Evolutionary conservation across 30 jellyfish, hydroid and myxozoan genomes (phyloP).

Genomic region (Clytia hemisphaerica): DNA sequence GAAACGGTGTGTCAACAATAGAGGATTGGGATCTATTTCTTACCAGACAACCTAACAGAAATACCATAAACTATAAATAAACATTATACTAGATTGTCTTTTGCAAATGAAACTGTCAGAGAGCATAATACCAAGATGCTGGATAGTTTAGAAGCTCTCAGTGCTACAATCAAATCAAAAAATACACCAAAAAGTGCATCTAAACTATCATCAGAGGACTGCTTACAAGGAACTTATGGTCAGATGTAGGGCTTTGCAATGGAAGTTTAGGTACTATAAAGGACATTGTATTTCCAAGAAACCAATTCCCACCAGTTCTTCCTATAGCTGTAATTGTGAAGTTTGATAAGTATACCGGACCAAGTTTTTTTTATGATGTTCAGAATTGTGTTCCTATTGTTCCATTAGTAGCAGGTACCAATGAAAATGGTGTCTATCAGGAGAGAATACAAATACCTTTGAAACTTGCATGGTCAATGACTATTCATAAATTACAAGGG

Average conservation of each 20-base stretch:
- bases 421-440: background rate
- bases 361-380: background rate
- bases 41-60: slow-evolving; percentile 1
- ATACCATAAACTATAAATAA: too few relatives aligned
- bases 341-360: slow-evolving; percentile 31
- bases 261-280: slow-evolving; percentile 5
- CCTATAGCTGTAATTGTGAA: slow-evolving; percentile 40
- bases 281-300: slow-evolving; percentile 19
- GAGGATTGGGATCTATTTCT: background rate
- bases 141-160: too few relatives aligned
- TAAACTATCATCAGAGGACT: too few relatives aligned
- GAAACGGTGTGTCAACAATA: background rate
- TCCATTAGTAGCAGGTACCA: slow-evolving; percentile 6
- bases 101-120: too few relatives aligned
- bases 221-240: slow-evolving; percentile 25
- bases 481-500: slow-evolving; percentile 19
- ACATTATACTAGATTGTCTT: too few relatives aligned
- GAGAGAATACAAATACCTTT: slow-evolving; percentile 12
- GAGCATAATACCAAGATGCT: too few relatives aligned
- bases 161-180: too few relatives aligned
- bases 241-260: slow-evolving; percentile 11
- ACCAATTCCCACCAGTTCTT: slow-evolving; percentile 16
- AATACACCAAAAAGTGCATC: too few relatives aligned
- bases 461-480: slow-evolving; percentile 17
- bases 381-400: slow-evolving; percentile 18